phyloP scores from a whole-genome alignment of 2,888 invertebrate species.

The Pseudococcus viburni region DNA sequence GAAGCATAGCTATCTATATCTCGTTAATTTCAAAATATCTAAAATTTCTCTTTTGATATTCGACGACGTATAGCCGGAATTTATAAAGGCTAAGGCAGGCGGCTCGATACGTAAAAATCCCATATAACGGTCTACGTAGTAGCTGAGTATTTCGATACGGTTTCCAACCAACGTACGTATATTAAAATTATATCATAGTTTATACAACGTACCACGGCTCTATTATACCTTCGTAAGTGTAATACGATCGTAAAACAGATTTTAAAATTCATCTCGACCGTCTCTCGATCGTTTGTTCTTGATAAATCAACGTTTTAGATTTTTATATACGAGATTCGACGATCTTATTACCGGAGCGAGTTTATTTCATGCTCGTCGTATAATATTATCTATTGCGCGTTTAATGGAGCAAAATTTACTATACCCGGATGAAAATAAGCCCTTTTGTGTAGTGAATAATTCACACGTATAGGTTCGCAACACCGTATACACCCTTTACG shows the following conservation, averaged over 20 bases:
- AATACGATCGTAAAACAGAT: slow-evolving; percentile 13
- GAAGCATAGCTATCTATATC: neutral
- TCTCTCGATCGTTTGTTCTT: neutral
- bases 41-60: neutral
- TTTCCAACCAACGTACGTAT: neutral
- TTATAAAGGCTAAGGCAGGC: neutral
- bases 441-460: slow-evolving; percentile 8
- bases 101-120: neutral
- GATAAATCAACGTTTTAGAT: neutral
- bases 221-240: neutral
- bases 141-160: neutral
- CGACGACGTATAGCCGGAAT: neutral
- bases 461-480: neutral
- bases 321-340: neutral
- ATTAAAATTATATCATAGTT: neutral
- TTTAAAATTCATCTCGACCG: neutral
- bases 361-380: neutral
- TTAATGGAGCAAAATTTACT: slow-evolving; percentile 18
- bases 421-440: neutral
- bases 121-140: neutral
- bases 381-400: neutral
- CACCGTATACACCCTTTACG: neutral
- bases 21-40: neutral
- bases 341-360: too few species aligned
- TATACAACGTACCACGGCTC: neutral